These are phyloP conservation scores for Saccostrea cuccullata DNA, from an alignment of 1,140 invertebrate species.

Conservation along the genomic window DNA sequence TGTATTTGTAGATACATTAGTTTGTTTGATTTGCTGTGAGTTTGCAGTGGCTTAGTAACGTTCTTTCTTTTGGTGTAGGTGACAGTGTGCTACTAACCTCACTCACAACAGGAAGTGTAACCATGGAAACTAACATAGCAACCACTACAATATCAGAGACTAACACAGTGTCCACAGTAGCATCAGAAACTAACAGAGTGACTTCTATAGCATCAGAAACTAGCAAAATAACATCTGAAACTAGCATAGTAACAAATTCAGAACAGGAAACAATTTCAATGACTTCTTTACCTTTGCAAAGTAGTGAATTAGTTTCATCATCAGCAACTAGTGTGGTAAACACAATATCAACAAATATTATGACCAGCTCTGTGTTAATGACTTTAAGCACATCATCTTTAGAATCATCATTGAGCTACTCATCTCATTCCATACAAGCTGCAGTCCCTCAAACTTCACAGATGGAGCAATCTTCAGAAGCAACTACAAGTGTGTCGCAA, in stretches of 20 bases:
- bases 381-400: not conserved
- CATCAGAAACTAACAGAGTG: conserved; percentile 7
- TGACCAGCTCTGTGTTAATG: not conserved
- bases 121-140: conserved; percentile 15
- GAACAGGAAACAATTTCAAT: not conserved
- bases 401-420: not conserved
- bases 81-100: conserved; percentile 3
- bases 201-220: not conserved
- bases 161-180: not conserved
- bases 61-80: conserved; percentile 12
- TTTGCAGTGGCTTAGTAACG: not conserved
- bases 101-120: conserved; percentile 20
- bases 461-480: not conserved
- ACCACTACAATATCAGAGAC: conserved; percentile 4
- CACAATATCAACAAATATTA: not conserved
- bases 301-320: conserved; percentile 1
- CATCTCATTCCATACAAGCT: not conserved
- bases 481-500: not conserved
- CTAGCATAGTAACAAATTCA: not conserved
- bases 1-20: not conserved
- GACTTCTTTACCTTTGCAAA: not conserved
- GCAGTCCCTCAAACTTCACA: not conserved
- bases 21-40: conserved; percentile 20
- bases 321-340: not conserved
- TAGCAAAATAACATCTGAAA: not conserved